Percentiles rank a stretch among this genome's conserved stretches.
These are phyloP conservation scores for Ictalurus punctatus DNA, from an alignment of 2,113 vertebrate species.

Conservation along the genomic window DNA sequence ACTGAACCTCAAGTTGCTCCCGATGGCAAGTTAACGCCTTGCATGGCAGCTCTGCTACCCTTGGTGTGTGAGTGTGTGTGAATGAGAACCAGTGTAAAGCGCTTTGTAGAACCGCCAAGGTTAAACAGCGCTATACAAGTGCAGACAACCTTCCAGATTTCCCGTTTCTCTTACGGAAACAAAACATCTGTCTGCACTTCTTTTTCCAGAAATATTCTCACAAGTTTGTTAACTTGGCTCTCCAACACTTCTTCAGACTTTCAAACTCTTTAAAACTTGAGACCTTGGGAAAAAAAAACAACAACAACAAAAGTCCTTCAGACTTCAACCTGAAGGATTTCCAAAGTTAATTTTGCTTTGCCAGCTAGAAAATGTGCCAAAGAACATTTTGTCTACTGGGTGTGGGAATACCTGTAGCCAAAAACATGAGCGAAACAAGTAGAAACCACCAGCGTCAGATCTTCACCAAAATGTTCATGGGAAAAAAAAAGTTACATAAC, in stretches of 20 bases:
- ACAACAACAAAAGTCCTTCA: not conserved
- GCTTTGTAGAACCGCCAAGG: too few relatives aligned
- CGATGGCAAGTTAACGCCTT: too few relatives aligned
- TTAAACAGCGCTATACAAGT: too few relatives aligned
- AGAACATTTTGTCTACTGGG: not conserved
- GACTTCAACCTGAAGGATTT: not conserved
- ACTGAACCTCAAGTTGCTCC: too few relatives aligned
- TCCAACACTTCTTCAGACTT: not conserved
- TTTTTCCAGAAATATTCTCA: not conserved
- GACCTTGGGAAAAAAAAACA: not conserved
- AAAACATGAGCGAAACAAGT: not conserved
- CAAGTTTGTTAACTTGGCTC: not conserved
- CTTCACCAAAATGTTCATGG: not conserved
- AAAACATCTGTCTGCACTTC: not conserved
- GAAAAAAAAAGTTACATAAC: not conserved
- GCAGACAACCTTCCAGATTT: not conserved
- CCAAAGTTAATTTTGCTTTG: conserved; percentile 7
- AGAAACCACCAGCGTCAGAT: not conserved
- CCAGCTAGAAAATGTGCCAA: conserved; percentile 3
- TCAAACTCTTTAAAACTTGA: not conserved
- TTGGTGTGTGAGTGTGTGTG: too few relatives aligned
- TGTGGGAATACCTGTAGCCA: not conserved
- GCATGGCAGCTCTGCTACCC: too few relatives aligned
- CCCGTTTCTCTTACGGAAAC: not conserved
- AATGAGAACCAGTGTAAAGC: too few relatives aligned